A percentile compares a stretch with the other conserved stretches of the same genome.
phyloP scores from a whole-genome alignment of 1,140 invertebrate genomes.

The Saccostrea glomerata region DNA sequence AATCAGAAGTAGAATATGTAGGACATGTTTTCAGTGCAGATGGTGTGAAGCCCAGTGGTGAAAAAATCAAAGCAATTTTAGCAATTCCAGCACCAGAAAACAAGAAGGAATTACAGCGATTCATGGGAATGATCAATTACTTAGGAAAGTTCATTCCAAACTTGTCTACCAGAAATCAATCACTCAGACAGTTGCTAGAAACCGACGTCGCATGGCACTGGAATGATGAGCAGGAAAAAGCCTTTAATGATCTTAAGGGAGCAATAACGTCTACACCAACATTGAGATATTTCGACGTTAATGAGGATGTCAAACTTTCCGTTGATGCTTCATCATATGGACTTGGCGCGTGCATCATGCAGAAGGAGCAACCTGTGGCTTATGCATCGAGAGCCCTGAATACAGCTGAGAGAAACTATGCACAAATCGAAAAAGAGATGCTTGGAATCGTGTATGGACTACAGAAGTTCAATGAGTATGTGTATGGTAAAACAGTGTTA shows the following conservation, averaged over 20 bases:
- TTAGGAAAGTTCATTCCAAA: conserved; percentile 40
- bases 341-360: no score
- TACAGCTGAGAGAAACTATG: conserved; percentile 54
- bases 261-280: no score
- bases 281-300: no score
- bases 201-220: conserved; percentile 37
- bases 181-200: conserved; percentile 44
- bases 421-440: conserved; percentile 58
- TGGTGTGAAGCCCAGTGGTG: conserved; percentile 75
- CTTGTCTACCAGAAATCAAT: conserved; percentile 21
- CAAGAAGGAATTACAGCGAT: conserved; percentile 56
- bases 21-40: conserved; percentile 57
- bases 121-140: conserved; percentile 49
- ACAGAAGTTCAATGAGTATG: conserved; percentile 57
- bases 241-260: conserved; percentile 55
- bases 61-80: no score
- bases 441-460: conserved; percentile 56
- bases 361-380: no score
- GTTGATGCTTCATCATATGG: no score
- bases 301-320: no score
- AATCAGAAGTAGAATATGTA: conserved; percentile 52
- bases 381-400: no score
- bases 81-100: no score
- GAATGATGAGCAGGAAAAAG: no score
- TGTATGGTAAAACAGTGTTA: conserved; percentile 37